Evolutionary conservation across 2,888 invertebrate genomes (phyloP).

Genomic region (Eucriotettix oculatus): DNA sequence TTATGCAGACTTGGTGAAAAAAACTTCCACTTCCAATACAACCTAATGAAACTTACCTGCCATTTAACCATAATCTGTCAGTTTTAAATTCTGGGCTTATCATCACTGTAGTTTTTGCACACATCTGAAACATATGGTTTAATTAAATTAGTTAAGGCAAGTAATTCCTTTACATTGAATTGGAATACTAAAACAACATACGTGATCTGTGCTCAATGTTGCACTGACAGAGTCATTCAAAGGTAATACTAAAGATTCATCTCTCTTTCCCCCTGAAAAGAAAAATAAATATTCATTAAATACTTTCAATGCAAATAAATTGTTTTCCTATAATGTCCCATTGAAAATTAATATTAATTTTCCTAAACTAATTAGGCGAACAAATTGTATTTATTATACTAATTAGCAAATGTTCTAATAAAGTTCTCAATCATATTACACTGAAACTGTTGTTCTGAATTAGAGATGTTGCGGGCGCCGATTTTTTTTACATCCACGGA

Average conservation of each 20-base stretch:
- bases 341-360: too few relatives aligned
- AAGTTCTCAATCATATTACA: too few relatives aligned
- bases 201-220: slow-evolving; percentile 67
- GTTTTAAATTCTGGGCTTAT: slow-evolving; percentile 51
- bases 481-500: too few relatives aligned
- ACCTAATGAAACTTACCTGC: slow-evolving; percentile 29
- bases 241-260: slow-evolving; percentile 84
- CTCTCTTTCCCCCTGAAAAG: slow-evolving; percentile 78
- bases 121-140: slow-evolving; percentile 38
- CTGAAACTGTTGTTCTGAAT: too few relatives aligned
- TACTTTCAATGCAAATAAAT: neutral
- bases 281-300: slow-evolving; percentile 4
- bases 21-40: too few relatives aligned
- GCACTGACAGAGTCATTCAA: slow-evolving; percentile 92
- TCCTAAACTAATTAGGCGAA: too few relatives aligned
- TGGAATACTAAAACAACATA: slow-evolving; percentile 23
- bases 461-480: too few relatives aligned
- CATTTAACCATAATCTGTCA: slow-evolving; percentile 81
- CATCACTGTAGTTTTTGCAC: slow-evolving; percentile 78
- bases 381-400: too few relatives aligned
- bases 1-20: too few relatives aligned
- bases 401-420: too few relatives aligned
- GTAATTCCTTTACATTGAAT: neutral
- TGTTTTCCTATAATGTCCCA: neutral
- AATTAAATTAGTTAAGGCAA: neutral